Evolutionary conservation across 2,113 vertebrate species (phyloP).

Genomic region (Willisornis vidua): DNA sequence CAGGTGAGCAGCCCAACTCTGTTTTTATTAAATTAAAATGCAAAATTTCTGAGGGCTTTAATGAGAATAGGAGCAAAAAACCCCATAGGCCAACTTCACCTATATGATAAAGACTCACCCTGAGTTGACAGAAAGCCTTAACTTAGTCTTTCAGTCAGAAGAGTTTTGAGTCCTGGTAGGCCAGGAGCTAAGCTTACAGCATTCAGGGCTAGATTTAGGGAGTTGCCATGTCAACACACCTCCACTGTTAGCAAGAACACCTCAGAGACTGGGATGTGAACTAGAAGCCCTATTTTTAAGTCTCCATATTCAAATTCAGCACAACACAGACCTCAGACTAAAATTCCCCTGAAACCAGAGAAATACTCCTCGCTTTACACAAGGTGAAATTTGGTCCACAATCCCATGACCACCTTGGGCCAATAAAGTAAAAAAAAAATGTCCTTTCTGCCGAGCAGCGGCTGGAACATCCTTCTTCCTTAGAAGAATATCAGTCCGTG

Average conservation of each 20-base stretch:
- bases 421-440: neutral
- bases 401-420: neutral
- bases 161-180: neutral
- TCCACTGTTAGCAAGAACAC: slow-evolving; percentile 56
- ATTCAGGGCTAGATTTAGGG: slow-evolving; percentile 54
- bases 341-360: neutral
- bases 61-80: neutral
- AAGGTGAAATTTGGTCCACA: neutral
- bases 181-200: slow-evolving; percentile 40
- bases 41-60: neutral
- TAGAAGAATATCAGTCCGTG: slow-evolving; percentile 33
- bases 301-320: slow-evolving; percentile 41
- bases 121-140: neutral
- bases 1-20: neutral
- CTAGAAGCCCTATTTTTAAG: slow-evolving; percentile 67
- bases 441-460: neutral
- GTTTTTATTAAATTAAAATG: neutral
- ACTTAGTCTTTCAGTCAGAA: neutral
- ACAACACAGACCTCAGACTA: neutral
- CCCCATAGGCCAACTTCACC: neutral
- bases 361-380: neutral
- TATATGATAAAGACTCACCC: neutral
- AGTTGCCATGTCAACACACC: slow-evolving; percentile 69
- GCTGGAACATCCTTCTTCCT: slow-evolving; percentile 40
- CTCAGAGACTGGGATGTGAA: slow-evolving; percentile 59